A percentile compares a stretch with the other conserved stretches of the same genome.
Conservation (phyloP, 2,113 vertebrate species). For the Paracyprichromis sp. region DNA sequence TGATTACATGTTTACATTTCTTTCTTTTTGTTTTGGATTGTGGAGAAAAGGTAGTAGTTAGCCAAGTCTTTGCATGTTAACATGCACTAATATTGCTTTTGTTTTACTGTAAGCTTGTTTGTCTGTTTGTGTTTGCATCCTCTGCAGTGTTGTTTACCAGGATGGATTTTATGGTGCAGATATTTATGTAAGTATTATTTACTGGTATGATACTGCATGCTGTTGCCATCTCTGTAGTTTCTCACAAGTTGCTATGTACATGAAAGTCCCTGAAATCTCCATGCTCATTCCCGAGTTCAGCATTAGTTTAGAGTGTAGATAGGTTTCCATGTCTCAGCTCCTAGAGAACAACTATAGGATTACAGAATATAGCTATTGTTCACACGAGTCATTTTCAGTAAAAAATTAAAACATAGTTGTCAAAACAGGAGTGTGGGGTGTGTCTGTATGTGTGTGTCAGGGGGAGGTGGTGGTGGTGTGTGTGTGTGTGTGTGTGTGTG, state of each 20-base stretch:
- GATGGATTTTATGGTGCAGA: slow-evolving; percentile 99
- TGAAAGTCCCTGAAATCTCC: background rate
- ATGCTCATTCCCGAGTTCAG: background rate
- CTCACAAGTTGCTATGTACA: background rate
- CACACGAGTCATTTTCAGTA: background rate
- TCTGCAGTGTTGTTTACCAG: slow-evolving; percentile 98
- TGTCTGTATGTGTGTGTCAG: background rate
- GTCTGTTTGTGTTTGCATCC: slow-evolving; percentile 84
- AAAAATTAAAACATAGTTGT: background rate
- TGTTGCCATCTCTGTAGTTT: slow-evolving; percentile 15
- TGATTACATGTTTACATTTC: slow-evolving; percentile 13
- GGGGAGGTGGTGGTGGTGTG: too few species aligned
- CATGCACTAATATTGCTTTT: slow-evolving; percentile 82
- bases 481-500: too few species aligned
- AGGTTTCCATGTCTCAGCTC: background rate
- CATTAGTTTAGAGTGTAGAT: background rate
- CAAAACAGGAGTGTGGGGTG: background rate
- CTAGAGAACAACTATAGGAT: background rate
- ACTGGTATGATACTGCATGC: slow-evolving; percentile 70
- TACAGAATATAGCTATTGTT: background rate
- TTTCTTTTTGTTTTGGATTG: slow-evolving; percentile 33
- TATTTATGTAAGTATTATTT: slow-evolving; percentile 98
- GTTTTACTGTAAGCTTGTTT: slow-evolving; percentile 68
- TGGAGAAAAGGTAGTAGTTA: slow-evolving; percentile 49
- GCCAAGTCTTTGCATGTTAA: slow-evolving; percentile 77